A percentile compares a stretch with the other conserved stretches of the same genome.
Conservation (phyloP, 2,113 vertebrate genomes). For the Dunckerocampus dactyliophorus region DNA sequence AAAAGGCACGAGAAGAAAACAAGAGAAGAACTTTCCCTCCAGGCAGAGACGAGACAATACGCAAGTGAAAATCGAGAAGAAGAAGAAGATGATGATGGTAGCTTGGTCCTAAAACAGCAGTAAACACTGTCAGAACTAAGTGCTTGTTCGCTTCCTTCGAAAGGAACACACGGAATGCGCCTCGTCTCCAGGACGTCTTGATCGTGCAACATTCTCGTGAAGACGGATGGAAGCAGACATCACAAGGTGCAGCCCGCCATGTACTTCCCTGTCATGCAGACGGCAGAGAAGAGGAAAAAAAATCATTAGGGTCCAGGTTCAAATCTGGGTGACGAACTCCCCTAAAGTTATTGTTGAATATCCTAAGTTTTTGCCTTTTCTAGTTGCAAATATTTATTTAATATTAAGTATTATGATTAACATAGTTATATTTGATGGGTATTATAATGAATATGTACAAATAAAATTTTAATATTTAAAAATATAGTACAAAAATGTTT, state of each 20-base stretch:
- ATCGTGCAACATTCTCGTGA: not conserved
- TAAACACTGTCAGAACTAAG: constrained; percentile 37
- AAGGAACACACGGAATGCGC: not conserved
- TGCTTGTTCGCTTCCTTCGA: constrained; percentile 35
- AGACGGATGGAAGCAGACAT: too few species aligned
- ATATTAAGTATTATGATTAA: too few species aligned
- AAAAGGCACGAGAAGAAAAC: constrained; percentile 44
- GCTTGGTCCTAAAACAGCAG: constrained; percentile 49
- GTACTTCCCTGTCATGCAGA: constrained; percentile 69
- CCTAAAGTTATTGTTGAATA: too few species aligned
- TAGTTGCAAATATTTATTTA: too few species aligned
- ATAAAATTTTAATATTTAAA: too few species aligned
- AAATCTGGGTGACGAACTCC: too few species aligned
- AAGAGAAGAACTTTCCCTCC: constrained; percentile 16
- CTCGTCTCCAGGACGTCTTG: not conserved
- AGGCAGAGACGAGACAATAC: constrained; percentile 19
- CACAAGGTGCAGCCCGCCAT: constrained; percentile 74
- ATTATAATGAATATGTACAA: too few species aligned
- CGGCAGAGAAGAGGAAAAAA: not conserved
- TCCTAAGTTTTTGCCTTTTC: too few species aligned
- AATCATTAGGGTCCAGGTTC: too few species aligned
- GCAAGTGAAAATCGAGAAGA: constrained; percentile 20
- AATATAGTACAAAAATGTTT: too few species aligned
- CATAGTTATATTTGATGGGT: too few species aligned
- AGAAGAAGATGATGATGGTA: constrained; percentile 12